Conservation (phyloP, 2,888 invertebrate species). For the Lasioglossum pauxillum region DNA sequence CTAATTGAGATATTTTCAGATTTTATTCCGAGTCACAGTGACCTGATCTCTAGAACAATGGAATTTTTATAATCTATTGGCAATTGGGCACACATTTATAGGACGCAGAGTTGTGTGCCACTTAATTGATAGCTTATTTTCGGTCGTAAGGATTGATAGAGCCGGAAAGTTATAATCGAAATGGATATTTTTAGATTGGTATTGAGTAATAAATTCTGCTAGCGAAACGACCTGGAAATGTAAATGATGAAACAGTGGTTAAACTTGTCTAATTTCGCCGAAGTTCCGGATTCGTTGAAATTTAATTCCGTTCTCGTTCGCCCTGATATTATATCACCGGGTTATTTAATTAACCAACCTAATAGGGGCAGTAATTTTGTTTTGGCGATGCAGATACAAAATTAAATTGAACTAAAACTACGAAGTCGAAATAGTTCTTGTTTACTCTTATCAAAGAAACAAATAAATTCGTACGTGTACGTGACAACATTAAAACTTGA, state of each 20-base stretch:
- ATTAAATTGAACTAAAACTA: neutral
- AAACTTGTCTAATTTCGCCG: neutral
- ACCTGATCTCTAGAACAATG: neutral
- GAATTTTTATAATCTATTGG: neutral
- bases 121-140: neutral
- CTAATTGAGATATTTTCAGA: neutral
- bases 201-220: neutral
- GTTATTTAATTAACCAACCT: neutral
- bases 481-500: neutral
- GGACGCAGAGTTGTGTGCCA: neutral
- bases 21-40: neutral
- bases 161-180: neutral
- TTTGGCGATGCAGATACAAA: neutral
- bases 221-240: neutral
- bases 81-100: neutral
- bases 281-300: neutral
- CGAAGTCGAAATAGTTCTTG: neutral
- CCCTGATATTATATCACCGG: neutral
- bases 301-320: neutral
- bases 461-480: neutral
- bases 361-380: neutral
- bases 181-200: neutral
- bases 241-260: neutral
- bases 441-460: neutral
- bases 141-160: neutral